Evolutionary conservation across 2,113 vertebrate species (phyloP).

Genomic region (Odocoileus hemionus): DNA sequence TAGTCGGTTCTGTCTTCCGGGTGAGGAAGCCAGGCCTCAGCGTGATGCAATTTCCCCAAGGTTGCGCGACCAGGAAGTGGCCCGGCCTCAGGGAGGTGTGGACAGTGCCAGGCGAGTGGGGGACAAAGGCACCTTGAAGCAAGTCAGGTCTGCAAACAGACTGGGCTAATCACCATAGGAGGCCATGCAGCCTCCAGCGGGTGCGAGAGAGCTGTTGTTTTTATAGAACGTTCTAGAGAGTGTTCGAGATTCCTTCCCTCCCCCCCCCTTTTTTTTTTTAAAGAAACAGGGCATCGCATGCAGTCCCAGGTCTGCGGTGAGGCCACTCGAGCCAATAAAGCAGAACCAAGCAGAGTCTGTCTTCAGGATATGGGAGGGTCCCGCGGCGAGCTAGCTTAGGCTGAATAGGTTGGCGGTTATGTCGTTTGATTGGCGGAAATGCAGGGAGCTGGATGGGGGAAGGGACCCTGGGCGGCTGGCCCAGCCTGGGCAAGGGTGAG

Average conservation of each 20-base stretch:
- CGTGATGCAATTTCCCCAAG: slow-evolving; percentile 1
- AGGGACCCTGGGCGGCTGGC: neutral
- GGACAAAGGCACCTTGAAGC: neutral
- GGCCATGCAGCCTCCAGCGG: accelerated
- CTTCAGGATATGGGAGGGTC: neutral
- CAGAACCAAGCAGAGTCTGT: neutral
- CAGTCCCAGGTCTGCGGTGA: neutral
- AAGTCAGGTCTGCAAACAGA: neutral
- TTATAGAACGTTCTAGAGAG: neutral
- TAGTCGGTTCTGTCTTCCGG: neutral
- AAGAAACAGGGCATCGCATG: neutral
- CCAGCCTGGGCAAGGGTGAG: neutral
- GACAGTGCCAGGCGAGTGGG: neutral
- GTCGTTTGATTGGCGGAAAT: neutral
- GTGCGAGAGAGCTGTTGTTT: neutral
- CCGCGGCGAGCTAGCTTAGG: neutral
- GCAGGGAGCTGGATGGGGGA: neutral
- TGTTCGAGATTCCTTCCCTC: neutral
- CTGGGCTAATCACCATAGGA: accelerated
- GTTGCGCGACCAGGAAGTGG: neutral
- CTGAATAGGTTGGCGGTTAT: neutral
- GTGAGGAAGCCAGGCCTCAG: neutral
- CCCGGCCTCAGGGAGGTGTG: neutral
- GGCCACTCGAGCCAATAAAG: neutral
- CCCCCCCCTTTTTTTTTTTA: neutral